Percentiles rank a stretch among this genome's conserved stretches.
Evolutionary conservation across 2,797 vertebrate genomes (phyloP).

Genomic region (Mormyrus hasselquistii): DNA sequence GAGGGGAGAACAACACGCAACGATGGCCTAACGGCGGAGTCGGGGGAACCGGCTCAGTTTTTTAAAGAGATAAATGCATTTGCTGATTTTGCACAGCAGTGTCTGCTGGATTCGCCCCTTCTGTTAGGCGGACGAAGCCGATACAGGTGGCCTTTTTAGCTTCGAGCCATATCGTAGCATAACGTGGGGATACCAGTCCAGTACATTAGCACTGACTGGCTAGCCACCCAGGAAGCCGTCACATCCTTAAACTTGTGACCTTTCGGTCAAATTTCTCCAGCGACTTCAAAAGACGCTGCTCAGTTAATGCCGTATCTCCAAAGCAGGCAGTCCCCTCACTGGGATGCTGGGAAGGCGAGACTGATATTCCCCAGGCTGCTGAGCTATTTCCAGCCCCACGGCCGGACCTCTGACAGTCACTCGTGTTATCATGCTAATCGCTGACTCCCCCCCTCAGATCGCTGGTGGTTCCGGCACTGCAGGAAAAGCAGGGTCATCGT

Average conservation of each 20-base stretch:
- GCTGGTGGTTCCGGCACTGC: not conserved
- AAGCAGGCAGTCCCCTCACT: not conserved
- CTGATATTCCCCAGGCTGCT: not conserved
- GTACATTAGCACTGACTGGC: not conserved
- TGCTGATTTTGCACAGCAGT: not conserved
- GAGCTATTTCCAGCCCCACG: not conserved
- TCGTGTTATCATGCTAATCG: not conserved
- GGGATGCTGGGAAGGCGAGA: not conserved
- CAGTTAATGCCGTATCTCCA: not conserved
- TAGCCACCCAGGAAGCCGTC: not conserved
- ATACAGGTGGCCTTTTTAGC: not conserved
- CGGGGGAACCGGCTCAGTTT: not conserved
- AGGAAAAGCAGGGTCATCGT: not conserved
- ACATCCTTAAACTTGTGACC: not conserved
- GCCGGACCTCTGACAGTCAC: not conserved
- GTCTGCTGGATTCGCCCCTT: not conserved
- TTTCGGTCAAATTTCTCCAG: not conserved
- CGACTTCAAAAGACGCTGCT: not conserved
- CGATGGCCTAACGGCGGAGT: not conserved
- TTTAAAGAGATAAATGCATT: not conserved
- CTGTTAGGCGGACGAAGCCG: not conserved
- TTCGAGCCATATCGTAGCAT: not conserved
- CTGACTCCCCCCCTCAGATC: not conserved
- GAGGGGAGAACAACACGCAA: not conserved
- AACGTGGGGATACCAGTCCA: not conserved